Evolutionary conservation across 2,113 vertebrate species (phyloP).

Genomic region (Dicentrarchus labrax): DNA sequence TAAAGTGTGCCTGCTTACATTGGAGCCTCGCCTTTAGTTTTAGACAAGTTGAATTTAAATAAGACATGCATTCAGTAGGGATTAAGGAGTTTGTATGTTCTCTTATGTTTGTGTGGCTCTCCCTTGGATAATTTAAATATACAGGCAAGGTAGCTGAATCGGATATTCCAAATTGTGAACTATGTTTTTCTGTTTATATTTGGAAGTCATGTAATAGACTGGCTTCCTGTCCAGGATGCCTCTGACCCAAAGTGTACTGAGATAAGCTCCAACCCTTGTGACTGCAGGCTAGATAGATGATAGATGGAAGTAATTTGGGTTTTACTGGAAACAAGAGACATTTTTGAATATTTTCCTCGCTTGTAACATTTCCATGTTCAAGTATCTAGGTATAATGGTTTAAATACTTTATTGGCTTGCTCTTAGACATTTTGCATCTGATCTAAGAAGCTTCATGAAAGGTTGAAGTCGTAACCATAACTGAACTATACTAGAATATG

Average conservation of each 20-base stretch:
- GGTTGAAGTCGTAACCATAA: not conserved
- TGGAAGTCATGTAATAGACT: not conserved
- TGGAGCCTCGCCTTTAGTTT: not conserved
- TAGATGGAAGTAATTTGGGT: not conserved
- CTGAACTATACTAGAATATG: not conserved
- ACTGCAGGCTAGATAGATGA: not conserved
- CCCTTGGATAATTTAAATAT: not conserved
- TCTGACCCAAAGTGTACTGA: not conserved
- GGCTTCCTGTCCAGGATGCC: not conserved
- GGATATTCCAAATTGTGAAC: not conserved
- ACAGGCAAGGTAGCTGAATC: not conserved
- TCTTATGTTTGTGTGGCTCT: not conserved
- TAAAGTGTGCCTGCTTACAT: not conserved
- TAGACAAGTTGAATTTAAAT: conserved; percentile 4
- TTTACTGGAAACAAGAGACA: not conserved
- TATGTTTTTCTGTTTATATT: not conserved
- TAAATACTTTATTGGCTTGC: not conserved
- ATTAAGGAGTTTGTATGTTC: not conserved
- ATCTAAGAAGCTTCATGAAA: not conserved
- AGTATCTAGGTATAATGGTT: not conserved
- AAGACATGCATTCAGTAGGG: not conserved
- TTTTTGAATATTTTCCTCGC: not conserved
- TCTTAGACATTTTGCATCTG: not conserved
- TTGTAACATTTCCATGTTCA: too few species aligned
- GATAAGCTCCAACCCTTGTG: not conserved